Evolutionary conservation across 2,797 vertebrate species (phyloP), one percentile per base, ranked within the genome.

Genomic region (Trachops cirrhosus): DNA sequence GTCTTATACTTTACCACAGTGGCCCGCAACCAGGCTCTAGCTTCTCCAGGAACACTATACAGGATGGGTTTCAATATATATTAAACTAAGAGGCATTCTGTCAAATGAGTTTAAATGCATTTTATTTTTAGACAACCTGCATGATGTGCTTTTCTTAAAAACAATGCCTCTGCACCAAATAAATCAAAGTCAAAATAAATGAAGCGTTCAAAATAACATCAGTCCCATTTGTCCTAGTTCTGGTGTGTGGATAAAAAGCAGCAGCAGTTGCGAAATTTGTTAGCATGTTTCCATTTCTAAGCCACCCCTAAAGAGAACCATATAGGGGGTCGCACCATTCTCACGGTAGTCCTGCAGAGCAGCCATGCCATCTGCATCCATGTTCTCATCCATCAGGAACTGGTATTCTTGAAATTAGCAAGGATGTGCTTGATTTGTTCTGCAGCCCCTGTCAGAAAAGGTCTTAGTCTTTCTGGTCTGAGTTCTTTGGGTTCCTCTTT

Each of bases 301-400:
- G 96, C 99, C 99, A 0, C 99, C 99, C 98, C 99, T 99, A 97
- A 99, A 37, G 34, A 24, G n/a, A 78, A 37, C 16, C 75, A 54
- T 24, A 78, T 37, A 26, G 24, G 21, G 74, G 8, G 99, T 99
- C 83, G 98, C 77, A 10, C 98, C 98, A 39, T 99, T 99, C 74
- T 99, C 98, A 78, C 99, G 99, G 98, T 98, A 99, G 97, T 99
- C 98, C 97, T 99, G 98, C 84, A 99, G 98, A 82, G 96, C 99
- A 73, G 99, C 98, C 97, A 98, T 98, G 6, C 99, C 99, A 0
- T 99, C 98, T 62, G 98, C 97, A 97, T 99, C 99, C 99, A 99
- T 99, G 78, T 98, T 98, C 97, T 99, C 99, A 24, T 99, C 99
- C 97, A 98, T 98, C 98, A 98, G 99, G 98, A 99, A 99, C 99